Percentiles rank a stretch among this genome's conserved stretches.
phyloP scores from a whole-genome alignment of 2,888 invertebrate genomes.

The Scaptomyza flava region DNA sequence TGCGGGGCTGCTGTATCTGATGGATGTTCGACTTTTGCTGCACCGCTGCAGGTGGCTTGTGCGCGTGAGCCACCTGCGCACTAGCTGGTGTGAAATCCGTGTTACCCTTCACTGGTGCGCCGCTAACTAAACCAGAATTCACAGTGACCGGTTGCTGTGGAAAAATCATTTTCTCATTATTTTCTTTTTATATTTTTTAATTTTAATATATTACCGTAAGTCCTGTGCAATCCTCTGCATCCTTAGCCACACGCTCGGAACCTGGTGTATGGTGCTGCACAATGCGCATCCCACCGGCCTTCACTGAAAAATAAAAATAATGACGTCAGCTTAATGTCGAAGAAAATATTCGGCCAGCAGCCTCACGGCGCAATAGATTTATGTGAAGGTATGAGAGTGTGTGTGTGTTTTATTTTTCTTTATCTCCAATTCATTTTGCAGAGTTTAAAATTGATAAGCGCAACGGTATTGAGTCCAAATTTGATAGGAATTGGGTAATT shows the following conservation, averaged over 20 bases:
- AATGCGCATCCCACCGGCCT: slow-evolving; percentile 96
- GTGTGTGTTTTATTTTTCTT: slow-evolving; percentile 22
- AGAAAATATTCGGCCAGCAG: slow-evolving; percentile 34
- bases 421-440: slow-evolving; percentile 49
- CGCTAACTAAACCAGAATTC: slow-evolving; percentile 90
- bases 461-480: slow-evolving; percentile 26
- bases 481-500: slow-evolving; percentile 27
- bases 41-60: slow-evolving; percentile 89
- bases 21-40: slow-evolving; percentile 88
- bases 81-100: slow-evolving; percentile 96
- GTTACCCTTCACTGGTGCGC: slow-evolving; percentile 92
- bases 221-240: slow-evolving; percentile 90
- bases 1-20: slow-evolving; percentile 93
- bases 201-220: slow-evolving; percentile 87
- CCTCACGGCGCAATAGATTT: slow-evolving; percentile 27
- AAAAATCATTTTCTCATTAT: background rate
- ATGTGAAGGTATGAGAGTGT: background rate
- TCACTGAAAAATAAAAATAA: slow-evolving; percentile 87
- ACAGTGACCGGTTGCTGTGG: slow-evolving; percentile 85
- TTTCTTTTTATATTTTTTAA: background rate
- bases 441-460: slow-evolving; percentile 56
- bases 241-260: slow-evolving; percentile 87
- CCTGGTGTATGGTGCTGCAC: slow-evolving; percentile 93
- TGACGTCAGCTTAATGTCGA: slow-evolving; percentile 51
- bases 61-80: slow-evolving; percentile 93